These are phyloP conservation scores for Gallinago solitaria DNA, from an alignment of 2,797 vertebrate species.

Conservation along the genomic window DNA sequence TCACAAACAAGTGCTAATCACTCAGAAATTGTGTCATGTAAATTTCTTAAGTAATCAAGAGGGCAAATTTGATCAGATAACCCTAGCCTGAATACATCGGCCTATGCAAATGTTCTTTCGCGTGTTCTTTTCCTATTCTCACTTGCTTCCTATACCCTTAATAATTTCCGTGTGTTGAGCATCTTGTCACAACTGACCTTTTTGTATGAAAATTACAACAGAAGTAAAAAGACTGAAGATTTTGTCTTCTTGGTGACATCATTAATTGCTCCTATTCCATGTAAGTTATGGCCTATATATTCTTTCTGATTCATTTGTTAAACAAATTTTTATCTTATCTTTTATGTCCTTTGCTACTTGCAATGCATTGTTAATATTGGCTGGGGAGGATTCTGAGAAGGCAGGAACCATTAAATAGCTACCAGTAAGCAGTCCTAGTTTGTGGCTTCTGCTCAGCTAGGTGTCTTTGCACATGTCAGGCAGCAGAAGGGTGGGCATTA, in stretches of 20 bases:
- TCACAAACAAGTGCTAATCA: background rate
- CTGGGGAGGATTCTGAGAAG: background rate
- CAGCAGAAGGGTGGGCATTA: background rate
- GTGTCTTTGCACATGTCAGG: background rate
- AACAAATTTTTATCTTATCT: background rate
- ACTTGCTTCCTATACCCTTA: background rate
- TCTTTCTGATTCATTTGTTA: background rate
- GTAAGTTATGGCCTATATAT: background rate
- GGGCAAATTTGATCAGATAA: background rate
- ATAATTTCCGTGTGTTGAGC: background rate
- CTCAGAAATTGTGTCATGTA: background rate
- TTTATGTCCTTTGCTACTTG: background rate
- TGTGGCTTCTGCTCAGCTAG: background rate
- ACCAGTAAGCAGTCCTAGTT: background rate
- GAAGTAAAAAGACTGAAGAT: background rate
- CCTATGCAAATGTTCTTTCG: background rate
- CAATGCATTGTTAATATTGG: background rate
- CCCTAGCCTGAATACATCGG: background rate
- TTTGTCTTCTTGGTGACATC: background rate
- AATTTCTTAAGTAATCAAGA: background rate
- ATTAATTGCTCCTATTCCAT: background rate
- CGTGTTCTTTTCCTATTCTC: background rate
- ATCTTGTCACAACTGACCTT: background rate
- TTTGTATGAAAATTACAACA: background rate
- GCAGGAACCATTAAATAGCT: background rate